Evolutionary conservation across 2,113 vertebrate species (phyloP), one percentile per base, ranked within the genome.

Genomic region (Podiceps cristatus): DNA sequence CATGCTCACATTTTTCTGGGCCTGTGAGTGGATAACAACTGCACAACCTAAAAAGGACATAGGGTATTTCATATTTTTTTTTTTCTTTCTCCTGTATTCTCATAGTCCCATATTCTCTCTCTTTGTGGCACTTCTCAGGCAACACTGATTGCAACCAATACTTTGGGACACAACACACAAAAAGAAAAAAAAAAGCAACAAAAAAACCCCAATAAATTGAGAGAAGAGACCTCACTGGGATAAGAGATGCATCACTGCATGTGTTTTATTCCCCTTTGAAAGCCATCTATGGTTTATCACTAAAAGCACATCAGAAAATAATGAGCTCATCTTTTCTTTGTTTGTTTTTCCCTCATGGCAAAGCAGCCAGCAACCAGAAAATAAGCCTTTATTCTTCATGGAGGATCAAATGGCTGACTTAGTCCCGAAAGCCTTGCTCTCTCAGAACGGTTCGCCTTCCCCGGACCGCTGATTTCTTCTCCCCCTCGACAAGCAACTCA

Each of bases 401-500:
- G 84, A 37, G 84, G 80, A 94, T 78, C 86, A 87, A 84, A 75
- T 3, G 69, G 53, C 44, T 78, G 73, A 80, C 75, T 40, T 28
- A 81, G 59, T 20, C 52, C n/a, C 1, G 15, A 52, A 50, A 67
- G 20, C 3, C 24, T 55, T 3, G 20, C 29, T 78, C 47, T 60
- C 11, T 29, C 42, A 20, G 8, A 66, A 5, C 0, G 22, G 23
- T 73, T 45, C 0, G 0, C 52, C 31, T 67, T 28, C n/a, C 13
- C 75, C 1, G 23, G 53, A 9, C 66, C 67, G 1, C 25, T 0
- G 0, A 11, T 45, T 3, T 17, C 52, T 23, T 22, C 13, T 2
- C 15, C 17, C 28, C 11, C 29, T 10, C 0, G 0, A 10, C 4
- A 12, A 31, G 37, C 22, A 1, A 7, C 3, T 3, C 6, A 1